Percentiles rank a stretch among this genome's conserved stretches.
Conservation (phyloP, 1,140 invertebrate species). For the Paralvinella palmiformis region DNA sequence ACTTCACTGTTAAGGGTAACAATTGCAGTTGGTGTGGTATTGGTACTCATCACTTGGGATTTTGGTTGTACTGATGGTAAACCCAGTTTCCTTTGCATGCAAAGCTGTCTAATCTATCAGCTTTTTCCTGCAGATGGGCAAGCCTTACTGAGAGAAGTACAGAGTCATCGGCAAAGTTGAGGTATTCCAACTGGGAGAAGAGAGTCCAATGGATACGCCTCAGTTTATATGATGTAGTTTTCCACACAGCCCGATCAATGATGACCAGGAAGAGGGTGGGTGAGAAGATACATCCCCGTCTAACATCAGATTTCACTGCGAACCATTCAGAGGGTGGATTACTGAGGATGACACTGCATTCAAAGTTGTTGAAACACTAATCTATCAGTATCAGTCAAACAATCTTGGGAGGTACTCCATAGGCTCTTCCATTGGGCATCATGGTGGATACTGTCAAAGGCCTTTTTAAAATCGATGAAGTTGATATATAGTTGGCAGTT, state of each 20-base stretch:
- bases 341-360: conserved; percentile 2
- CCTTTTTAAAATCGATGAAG: too few relatives aligned
- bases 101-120: background rate
- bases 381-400: background rate
- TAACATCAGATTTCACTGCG: background rate
- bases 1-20: too few relatives aligned
- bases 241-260: background rate
- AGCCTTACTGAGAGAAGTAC: background rate
- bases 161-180: conserved; percentile 8
- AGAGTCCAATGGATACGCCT: background rate
- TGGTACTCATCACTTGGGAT: background rate
- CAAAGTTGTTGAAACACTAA: background rate
- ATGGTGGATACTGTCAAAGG: too few relatives aligned
- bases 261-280: too few relatives aligned
- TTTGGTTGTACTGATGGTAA: background rate
- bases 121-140: background rate
- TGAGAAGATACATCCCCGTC: background rate
- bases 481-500: too few relatives aligned
- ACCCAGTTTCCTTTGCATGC: background rate
- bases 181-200: background rate
- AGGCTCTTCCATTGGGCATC: background rate
- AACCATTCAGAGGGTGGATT: background rate
- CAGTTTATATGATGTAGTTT: background rate
- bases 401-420: background rate
- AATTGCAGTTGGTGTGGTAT: conserved; percentile 6